A percentile compares a stretch with the other conserved stretches of the same genome.
Evolutionary conservation across 2,888 invertebrate species (phyloP).

Genomic region (Suillia variegata): DNA sequence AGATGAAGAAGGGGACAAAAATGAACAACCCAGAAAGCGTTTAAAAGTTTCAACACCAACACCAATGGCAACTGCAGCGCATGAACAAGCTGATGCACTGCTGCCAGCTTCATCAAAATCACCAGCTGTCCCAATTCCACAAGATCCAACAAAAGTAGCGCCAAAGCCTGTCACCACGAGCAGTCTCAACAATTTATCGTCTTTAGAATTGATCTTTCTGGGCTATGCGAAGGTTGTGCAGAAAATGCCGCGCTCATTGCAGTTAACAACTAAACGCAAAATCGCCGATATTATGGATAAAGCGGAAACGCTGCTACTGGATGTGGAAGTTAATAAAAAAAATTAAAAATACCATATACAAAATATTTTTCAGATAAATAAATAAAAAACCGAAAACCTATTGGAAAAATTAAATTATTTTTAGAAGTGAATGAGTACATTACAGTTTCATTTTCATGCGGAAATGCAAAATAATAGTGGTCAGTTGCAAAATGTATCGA

Average conservation of each 20-base stretch:
- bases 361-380: neutral
- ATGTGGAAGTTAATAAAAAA: neutral
- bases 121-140: neutral
- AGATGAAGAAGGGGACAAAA: slow-evolving; percentile 13
- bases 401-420: no score
- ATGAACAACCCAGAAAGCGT: no score
- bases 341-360: neutral
- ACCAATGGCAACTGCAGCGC: no score
- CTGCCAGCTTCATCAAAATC: no score
- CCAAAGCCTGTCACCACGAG: neutral
- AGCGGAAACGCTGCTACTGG: slow-evolving; percentile 30
- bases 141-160: no score
- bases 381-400: no score
- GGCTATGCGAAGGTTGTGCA: slow-evolving; percentile 36
- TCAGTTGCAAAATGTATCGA: no score
- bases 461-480: no score
- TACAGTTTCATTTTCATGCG: no score
- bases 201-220: slow-evolving; percentile 35
- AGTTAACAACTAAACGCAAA: slow-evolving; percentile 34
- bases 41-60: no score
- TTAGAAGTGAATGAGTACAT: no score
- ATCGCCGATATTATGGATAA: slow-evolving; percentile 36
- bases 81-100: no score
- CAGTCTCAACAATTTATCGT: slow-evolving; percentile 25
- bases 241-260: slow-evolving; percentile 32